These are phyloP conservation scores for Sminthurinus signatus DNA, from an alignment of 1,140 invertebrate genomes.

Conservation along the genomic window DNA sequence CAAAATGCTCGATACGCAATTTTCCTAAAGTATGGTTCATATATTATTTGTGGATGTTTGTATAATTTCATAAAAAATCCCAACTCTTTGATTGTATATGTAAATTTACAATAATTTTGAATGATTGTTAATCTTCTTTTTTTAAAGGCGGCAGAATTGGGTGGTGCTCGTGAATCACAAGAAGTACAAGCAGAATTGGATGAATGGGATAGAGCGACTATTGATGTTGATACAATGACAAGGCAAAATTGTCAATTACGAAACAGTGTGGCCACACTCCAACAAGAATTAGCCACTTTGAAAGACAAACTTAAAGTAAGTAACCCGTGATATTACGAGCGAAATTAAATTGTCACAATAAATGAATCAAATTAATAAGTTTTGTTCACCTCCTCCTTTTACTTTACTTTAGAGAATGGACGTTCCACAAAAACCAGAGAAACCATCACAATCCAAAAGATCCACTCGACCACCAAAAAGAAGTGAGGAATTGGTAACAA, in stretches of 20 bases:
- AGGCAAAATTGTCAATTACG: constrained; percentile 39
- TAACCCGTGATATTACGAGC: too few species aligned
- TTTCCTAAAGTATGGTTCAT: not conserved
- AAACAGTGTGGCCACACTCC: constrained; percentile 37
- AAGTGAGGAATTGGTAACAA: constrained; percentile 31
- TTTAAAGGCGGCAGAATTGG: constrained; percentile 36
- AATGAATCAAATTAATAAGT: not conserved
- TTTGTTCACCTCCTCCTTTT: not conserved
- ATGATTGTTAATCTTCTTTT: not conserved
- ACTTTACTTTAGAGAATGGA: constrained; percentile 34
- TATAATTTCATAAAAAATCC: too few species aligned
- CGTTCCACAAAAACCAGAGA: constrained; percentile 19
- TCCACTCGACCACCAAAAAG: constrained; percentile 16
- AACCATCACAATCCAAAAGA: not conserved
- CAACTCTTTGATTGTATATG: too few species aligned
- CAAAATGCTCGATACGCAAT: too few species aligned
- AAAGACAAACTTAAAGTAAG: constrained; percentile 39
- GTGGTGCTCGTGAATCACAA: constrained; percentile 34
- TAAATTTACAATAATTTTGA: too few species aligned
- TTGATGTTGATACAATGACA: constrained; percentile 37
- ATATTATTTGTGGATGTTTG: too few species aligned
- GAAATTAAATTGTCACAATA: not conserved
- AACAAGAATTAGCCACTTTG: constrained; percentile 40
- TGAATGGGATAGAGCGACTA: constrained; percentile 31
- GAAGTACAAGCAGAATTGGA: constrained; percentile 36